Base-by-base conservation (phyloP, 92 coral and sea anemone species). In the Epizoanthus scotinus region DNA sequence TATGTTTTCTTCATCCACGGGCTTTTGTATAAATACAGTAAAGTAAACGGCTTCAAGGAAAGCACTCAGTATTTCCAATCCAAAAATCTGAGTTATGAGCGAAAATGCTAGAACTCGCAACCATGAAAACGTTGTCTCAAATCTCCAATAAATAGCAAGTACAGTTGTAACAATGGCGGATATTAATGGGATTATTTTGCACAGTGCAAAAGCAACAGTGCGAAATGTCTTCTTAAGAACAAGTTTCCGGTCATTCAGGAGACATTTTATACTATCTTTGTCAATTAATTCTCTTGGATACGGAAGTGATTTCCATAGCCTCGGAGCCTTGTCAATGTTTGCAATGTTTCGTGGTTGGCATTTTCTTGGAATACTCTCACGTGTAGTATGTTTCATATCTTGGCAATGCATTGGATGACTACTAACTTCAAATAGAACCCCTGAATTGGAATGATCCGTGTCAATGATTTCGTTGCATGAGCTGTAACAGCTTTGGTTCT, bases 251-350 rank as follows among this genome's bases (percentile, higher is more conserved):
- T 65, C 53, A 21, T 59, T 63, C 18, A 63, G 50, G 24, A 60
- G 71, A 65, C 63, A 77, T 29, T 49, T 90, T 19, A 87, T 73
- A 53, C 89, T 50, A 47, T 75, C 44, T 29, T 83, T 84, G 21
- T 84, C 89, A 47, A 90, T 52, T 5, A 87, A 84, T 13, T 79
- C 71, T 18, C 78, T 77, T 36, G 94, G 94, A 17, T 84, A 65
- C 19, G 94, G 94, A 70, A 90, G 71, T 67, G 69, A 75, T 22
- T 77, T 87, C 94, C 94, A 90, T 20, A 90, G 78, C 62, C 78
- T 75, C 62, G 94, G 88, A 42, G 78, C 73, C 12, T 77, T 67
- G 59, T 87, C 94, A 22, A 71, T 83, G 53, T 73, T 90, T 0
- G 81, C 86, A 31, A 72, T 38, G 13, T 5, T 0, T 50, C 68